Evolutionary conservation across 2,888 invertebrate genomes (phyloP).

Genomic region (Atrina japonica): DNA sequence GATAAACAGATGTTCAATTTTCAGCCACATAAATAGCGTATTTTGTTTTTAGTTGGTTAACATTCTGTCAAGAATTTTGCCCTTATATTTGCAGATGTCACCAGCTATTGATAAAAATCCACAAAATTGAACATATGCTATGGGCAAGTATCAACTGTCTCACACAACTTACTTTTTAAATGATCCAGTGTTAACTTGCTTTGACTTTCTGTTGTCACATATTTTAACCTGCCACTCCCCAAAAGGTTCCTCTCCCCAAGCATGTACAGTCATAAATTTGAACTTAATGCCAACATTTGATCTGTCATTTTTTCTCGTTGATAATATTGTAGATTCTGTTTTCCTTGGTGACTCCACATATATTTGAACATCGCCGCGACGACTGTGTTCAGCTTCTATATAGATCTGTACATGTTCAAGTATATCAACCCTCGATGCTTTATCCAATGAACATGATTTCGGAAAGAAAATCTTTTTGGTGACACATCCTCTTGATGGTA

Average conservation of each 20-base stretch:
- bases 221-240: conserved; percentile 76
- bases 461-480: conserved; percentile 53
- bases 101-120: too few relatives aligned
- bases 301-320: conserved; percentile 65
- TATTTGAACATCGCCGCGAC: conserved; percentile 75
- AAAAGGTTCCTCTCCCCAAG: conserved; percentile 75
- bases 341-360: conserved; percentile 71
- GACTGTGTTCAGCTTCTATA: conserved; percentile 58
- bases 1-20: too few relatives aligned
- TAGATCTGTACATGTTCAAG: conserved; percentile 77
- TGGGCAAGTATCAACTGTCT: neutral
- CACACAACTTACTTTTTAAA: conserved; percentile 17
- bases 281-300: conserved; percentile 67
- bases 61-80: too few relatives aligned
- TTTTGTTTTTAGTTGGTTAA: too few relatives aligned
- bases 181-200: conserved; percentile 6
- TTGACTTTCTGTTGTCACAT: conserved; percentile 53
- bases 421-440: conserved; percentile 52
- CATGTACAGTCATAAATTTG: conserved; percentile 77
- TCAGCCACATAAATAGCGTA: too few relatives aligned
- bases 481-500: conserved; percentile 44
- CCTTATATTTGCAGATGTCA: too few relatives aligned
- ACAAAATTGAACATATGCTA: too few relatives aligned
- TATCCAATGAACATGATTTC: too few relatives aligned
- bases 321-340: conserved; percentile 72